Conservation (phyloP, 2,888 invertebrate genomes). For the Cephus sareptanus region DNA sequence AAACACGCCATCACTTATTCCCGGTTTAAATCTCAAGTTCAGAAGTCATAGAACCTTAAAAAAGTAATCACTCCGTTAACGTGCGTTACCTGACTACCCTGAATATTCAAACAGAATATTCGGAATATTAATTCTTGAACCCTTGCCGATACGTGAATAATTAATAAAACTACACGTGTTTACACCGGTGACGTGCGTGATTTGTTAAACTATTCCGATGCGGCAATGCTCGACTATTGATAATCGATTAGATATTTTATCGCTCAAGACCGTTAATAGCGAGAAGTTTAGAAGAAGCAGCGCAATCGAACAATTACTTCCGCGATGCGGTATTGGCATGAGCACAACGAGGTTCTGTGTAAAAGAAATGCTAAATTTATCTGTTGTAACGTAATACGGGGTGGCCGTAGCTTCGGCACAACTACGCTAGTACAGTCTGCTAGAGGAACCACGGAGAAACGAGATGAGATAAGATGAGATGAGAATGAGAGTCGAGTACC, state of each 20-base stretch:
- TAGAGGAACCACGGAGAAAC: background rate
- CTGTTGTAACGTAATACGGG: slow-evolving; percentile 63
- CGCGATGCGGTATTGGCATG: slow-evolving; percentile 60
- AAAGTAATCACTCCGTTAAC: background rate
- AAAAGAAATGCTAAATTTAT: slow-evolving; percentile 65
- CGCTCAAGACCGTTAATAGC: background rate
- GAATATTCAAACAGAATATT: background rate
- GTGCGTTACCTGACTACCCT: background rate
- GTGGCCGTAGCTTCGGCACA: slow-evolving; percentile 4
- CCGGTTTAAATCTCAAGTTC: background rate
- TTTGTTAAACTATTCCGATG: background rate
- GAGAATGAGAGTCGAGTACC: slow-evolving; percentile 10
- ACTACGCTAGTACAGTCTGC: background rate
- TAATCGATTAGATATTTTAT: background rate
- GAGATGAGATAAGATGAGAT: background rate
- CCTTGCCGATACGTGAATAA: background rate
- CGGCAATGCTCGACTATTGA: background rate
- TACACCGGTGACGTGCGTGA: background rate
- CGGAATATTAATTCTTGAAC: background rate
- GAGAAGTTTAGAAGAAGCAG: background rate
- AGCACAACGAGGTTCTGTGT: slow-evolving; percentile 55
- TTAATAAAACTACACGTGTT: background rate
- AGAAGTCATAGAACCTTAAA: background rate
- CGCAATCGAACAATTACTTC: slow-evolving; percentile 61
- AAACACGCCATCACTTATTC: background rate